phyloP scores from a whole-genome alignment of 1,140 invertebrate species.

The Drosophila erecta region DNA sequence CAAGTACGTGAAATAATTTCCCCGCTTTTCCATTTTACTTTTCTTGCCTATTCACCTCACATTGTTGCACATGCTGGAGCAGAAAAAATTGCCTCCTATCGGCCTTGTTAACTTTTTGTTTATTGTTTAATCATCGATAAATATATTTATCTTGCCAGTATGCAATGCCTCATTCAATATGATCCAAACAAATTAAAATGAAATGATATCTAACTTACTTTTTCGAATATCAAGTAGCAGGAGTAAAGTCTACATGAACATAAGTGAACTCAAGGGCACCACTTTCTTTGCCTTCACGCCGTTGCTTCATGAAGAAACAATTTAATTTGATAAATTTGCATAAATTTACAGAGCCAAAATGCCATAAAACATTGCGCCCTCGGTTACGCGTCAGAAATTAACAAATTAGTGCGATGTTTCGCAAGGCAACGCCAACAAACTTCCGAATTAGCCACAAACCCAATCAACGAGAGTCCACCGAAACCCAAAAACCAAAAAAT shows the following conservation, averaged over 20 bases:
- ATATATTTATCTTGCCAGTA: neutral
- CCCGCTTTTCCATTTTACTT: conserved; percentile 58
- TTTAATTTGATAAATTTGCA: conserved; percentile 73
- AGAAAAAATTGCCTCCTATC: conserved; percentile 22
- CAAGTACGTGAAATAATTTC: conserved; percentile 50
- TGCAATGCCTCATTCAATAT: neutral
- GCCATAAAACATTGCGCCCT: conserved; percentile 73
- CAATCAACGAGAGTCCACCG: conserved; percentile 30
- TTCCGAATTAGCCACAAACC: conserved; percentile 60
- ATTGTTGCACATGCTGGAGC: conserved; percentile 37
- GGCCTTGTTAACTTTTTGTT: conserved; percentile 10
- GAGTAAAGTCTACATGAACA: too few relatives aligned
- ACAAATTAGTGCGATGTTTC: conserved; percentile 82
- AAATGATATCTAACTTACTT: too few relatives aligned
- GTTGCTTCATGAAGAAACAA: conserved; percentile 47
- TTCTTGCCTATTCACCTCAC: conserved; percentile 31
- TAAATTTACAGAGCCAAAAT: conserved; percentile 50
- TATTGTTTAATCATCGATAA: neutral
- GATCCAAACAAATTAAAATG: too few relatives aligned
- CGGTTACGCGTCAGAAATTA: conserved; percentile 75
- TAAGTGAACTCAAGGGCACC: conserved; percentile 11
- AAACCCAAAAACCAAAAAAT: conserved; percentile 3
- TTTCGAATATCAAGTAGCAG: too few relatives aligned
- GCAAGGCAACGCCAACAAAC: conserved; percentile 70
- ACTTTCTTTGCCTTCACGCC: conserved; percentile 16